Base-by-base conservation (phyloP, 2,888 invertebrate species). In the Pristionchus fissidentatus region DNA sequence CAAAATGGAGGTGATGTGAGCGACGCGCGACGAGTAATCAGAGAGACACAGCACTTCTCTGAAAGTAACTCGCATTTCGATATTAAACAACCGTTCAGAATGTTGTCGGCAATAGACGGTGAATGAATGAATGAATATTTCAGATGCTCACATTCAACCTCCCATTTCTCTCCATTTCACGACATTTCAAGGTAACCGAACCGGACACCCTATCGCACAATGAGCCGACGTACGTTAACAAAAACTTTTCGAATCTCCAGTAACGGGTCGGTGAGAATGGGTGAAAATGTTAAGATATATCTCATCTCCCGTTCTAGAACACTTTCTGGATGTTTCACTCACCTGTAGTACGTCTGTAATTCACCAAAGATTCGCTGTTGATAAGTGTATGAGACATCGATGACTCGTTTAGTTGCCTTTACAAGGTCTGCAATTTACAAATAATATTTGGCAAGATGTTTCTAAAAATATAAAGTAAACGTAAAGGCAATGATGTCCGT, bases 271-370 rank as follows among this genome's bases (percentile, higher is more conserved):
- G 10, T 49, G 49, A 10, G 49, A 15, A 10, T 49, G 19, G 10
- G 49, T 10, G 49, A 10, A 49, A 15, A 15, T 49, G 10, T 49
- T 49, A 15, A 15, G 49, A 10, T 13, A 15, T 49, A 15, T 49
- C 19, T 10, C 49, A 49, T 49, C 19, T 49, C 49, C 19, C 10
- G 49, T 49, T 49, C 49, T 49, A 49, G 49, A 15, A 49, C 19
- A 15, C 19, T 49, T 49, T 19, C 19, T 19, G 13, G 49, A 49
- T 49, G 13, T 13, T 13, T 13, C 10, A 49, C 35, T 78, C 32
- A 78, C 78, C 55, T 78, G 55, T 78, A 78, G 52, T 55, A 78
- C n/a, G 55, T 78, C 8, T 78, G 78, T 8, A 78, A n/a, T 29
- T 78, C 78, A 5, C 13, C 38, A 35, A 78, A 78, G 43, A 78